Base-by-base conservation (phyloP, 30 jellyfish, hydroid and myxozoan species). In the Sanderia malayensis region DNA sequence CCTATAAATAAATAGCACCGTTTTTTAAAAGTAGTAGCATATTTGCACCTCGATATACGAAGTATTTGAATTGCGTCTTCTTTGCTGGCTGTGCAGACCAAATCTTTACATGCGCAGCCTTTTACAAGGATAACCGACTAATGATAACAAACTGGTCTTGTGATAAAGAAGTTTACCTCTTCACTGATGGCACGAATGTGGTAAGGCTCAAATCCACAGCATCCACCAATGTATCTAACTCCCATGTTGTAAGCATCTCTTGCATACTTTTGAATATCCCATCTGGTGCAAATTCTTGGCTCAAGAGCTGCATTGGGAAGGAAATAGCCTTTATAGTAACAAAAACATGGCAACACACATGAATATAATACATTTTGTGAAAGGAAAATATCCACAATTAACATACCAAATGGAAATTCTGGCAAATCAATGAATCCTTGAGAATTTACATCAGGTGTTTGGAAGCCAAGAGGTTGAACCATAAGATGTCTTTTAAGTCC, bases 201-300 rank as follows among this genome's bases (percentile, higher is more conserved):
- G 78, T 92, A 92, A 0, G 98, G 88, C 41, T 92, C 96, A 78
- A 92, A 79, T 18, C 98, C 98, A 74, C 98, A 92, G 64, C 98
- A 92, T 24, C 98, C 95, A 31, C 95, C 95, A 71, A 82, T 58
- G 59, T 72, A 82, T 44, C 95, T 90, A 6, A 82, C 84, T 27
- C 95, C 95, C 26, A 73, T 10, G n/a, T 82, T 64, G 57, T 82
- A 82, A 21, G 95, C 95, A 31, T 79, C 95, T 52, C 98, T 93
- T 11, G 98, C 98, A 80, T 83, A 92, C 8, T 67, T 68, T 25
- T 84, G 98, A 77, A 84, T 84, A 59, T 92, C 98, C 93, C 94
- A 92, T 23, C 98, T 86, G n/a, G 95, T 82, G 67, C 83, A 61
- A 15, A 71, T 58, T 11, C 95, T 61, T 1, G 95, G 95, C 61